Evolutionary conservation across 2,113 vertebrate species (phyloP).

Genomic region (Kobus ellipsiprymnus): DNA sequence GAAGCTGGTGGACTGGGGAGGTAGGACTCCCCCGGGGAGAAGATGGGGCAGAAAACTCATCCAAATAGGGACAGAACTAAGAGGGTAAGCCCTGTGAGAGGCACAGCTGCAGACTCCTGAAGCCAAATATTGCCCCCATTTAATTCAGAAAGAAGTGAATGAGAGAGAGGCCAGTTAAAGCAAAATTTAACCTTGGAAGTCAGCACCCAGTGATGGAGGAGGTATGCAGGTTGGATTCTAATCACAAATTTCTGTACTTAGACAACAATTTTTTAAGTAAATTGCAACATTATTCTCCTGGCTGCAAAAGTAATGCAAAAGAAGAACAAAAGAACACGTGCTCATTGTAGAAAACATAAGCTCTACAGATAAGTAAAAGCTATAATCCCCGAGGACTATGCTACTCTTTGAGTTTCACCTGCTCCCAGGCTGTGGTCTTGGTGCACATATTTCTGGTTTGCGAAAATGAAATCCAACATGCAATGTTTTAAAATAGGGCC

Average conservation of each 20-base stretch:
- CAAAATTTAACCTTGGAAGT: not conserved
- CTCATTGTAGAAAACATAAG: not conserved
- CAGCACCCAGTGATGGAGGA: not conserved
- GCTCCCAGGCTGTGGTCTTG: not conserved
- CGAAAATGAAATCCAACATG: not conserved
- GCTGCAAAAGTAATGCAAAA: not conserved
- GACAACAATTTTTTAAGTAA: not conserved
- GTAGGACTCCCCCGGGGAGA: too few species aligned
- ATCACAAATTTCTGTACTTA: not conserved
- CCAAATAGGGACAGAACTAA: too few species aligned
- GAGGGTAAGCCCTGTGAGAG: not conserved
- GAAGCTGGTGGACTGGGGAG: not conserved
- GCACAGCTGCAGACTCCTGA: not conserved
- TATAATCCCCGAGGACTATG: fast-evolving
- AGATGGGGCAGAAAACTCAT: not conserved
- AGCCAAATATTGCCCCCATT: not conserved
- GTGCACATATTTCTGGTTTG: not conserved
- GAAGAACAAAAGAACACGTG: not conserved
- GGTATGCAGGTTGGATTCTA: not conserved
- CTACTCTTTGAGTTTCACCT: not conserved
- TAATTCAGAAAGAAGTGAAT: not conserved
- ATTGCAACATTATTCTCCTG: not conserved
- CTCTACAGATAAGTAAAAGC: not conserved
- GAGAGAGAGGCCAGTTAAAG: not conserved
- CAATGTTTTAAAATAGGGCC: not conserved